Evolutionary conservation across 2,113 vertebrate genomes (phyloP), one percentile per base, ranked within the genome.

Genomic region (Carollia perspicillata): DNA sequence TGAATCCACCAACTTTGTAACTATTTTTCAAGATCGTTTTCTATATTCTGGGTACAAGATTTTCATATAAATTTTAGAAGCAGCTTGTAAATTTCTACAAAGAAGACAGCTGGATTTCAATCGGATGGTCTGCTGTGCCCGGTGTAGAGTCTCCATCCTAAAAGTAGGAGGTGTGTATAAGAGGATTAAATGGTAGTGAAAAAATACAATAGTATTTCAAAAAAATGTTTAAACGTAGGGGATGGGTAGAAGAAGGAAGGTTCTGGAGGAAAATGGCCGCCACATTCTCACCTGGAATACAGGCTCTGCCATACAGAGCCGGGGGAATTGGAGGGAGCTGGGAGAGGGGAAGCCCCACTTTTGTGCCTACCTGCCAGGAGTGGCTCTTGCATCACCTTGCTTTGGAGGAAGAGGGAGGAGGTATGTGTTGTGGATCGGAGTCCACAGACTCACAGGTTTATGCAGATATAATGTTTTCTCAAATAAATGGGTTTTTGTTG

Each of bases 241-340:
- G 5, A 5, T 83, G 33, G 10, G 11, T 60, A 3, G 40, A 72
- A 23, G 53, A 72, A 72, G 23, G 7, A 72, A 72, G n/a, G 17
- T 16, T 49, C 8, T 60, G 26, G 51, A 83, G 12, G 33, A 60
- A 72, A 10, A 83, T 37, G 60, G 33, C 17, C 23, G 12, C 17
- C 51, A 47, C 37, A 13, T 28, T 83, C 17, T 49, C 68, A 92
- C 53, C 66, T 83, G 89, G 42, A 44, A 63, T 74, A 58, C 3
- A 16, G 18, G 63, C 12, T 72, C 26, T 33, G 12, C 14, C 74
- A 33, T 23, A 65, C 5, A 65, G 40, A 74, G 13, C 40, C 37
- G 35, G n/a, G 44, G 13, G 8, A 40, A 63, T 40, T 17, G 1
- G 0, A 40, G 26, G 1, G 0, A 33, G 26, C 17, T 84, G n/a